A percentile compares a stretch with the other conserved stretches of the same genome.
phyloP scores from a whole-genome alignment of 2,113 vertebrate species.

The Sceloporus undulatus region DNA sequence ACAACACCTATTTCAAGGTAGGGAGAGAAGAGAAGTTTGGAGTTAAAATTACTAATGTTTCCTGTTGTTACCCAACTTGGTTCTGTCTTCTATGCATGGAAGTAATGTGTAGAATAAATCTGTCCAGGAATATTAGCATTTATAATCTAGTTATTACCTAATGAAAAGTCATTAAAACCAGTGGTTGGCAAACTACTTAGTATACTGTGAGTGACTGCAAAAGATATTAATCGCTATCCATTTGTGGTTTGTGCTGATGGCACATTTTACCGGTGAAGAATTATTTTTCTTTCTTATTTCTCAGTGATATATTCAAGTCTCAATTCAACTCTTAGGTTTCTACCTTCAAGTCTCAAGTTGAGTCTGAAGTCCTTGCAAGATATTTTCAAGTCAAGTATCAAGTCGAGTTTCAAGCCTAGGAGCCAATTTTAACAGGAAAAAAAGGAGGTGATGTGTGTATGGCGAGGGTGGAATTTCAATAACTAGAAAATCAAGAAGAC shows the following conservation, averaged over 20 bases:
- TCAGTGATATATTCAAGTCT: too few relatives aligned
- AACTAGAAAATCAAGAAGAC: too few relatives aligned
- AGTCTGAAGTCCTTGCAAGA: too few relatives aligned
- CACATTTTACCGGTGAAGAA: neutral
- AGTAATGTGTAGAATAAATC: neutral
- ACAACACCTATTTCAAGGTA: neutral
- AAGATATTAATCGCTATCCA: neutral
- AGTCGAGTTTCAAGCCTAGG: too few relatives aligned
- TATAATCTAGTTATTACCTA: neutral
- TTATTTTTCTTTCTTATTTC: conserved; percentile 3
- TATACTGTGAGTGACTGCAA: neutral
- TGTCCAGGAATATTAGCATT: neutral
- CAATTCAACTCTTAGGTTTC: too few relatives aligned
- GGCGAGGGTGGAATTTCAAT: too few relatives aligned
- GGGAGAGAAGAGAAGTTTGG: neutral
- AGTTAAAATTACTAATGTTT: neutral
- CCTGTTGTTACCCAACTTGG: neutral
- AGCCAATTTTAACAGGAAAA: too few relatives aligned
- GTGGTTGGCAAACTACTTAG: neutral
- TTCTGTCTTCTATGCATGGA: neutral
- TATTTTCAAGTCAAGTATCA: too few relatives aligned
- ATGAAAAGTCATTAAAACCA: neutral
- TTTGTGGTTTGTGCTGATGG: neutral
- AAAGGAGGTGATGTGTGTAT: too few relatives aligned
- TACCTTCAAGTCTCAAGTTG: too few relatives aligned